Conservation (phyloP, 35 echinoderm and acorn worm species). For the Patiria miniata region DNA sequence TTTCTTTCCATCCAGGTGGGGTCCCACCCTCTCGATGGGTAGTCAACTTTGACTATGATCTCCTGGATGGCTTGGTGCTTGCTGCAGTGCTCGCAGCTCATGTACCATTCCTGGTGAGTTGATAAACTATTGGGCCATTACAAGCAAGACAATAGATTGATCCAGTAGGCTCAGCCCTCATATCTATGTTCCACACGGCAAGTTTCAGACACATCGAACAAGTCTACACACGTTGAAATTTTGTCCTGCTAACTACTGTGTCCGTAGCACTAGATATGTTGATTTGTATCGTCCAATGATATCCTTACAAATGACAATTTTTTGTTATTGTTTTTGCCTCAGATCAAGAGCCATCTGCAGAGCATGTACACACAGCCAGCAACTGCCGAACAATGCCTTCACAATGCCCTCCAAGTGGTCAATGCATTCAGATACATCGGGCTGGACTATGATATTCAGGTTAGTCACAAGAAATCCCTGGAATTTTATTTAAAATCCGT, state of each 20-base stretch:
- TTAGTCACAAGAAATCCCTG: not conserved
- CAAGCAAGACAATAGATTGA: not conserved
- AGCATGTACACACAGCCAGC: slow-evolving; percentile 97
- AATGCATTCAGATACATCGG: slow-evolving; percentile 89
- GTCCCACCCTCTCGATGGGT: slow-evolving; percentile 95
- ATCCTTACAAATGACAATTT: too few relatives aligned
- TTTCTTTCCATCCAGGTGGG: slow-evolving; percentile 59
- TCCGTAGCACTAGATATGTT: not conserved
- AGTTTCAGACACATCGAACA: too few relatives aligned
- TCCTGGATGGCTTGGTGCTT: slow-evolving; percentile 88
- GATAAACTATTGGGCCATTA: not conserved
- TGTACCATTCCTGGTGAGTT: slow-evolving; percentile 86
- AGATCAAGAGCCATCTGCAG: slow-evolving; percentile 78
- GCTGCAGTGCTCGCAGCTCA: slow-evolving; percentile 81
- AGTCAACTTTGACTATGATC: slow-evolving; percentile 99
- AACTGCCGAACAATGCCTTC: slow-evolving; percentile 96
- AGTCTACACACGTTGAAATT: too few relatives aligned
- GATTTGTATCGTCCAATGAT: too few relatives aligned
- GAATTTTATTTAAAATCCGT: too few relatives aligned
- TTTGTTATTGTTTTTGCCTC: not conserved
- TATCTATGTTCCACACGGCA: too few relatives aligned
- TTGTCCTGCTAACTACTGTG: not conserved
- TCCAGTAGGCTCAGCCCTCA: too few relatives aligned
- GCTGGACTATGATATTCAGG: slow-evolving; percentile 94
- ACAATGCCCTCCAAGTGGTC: slow-evolving; percentile 93